Base-by-base conservation (phyloP, 2,113 vertebrate species). In the Lipophrys pholis region DNA sequence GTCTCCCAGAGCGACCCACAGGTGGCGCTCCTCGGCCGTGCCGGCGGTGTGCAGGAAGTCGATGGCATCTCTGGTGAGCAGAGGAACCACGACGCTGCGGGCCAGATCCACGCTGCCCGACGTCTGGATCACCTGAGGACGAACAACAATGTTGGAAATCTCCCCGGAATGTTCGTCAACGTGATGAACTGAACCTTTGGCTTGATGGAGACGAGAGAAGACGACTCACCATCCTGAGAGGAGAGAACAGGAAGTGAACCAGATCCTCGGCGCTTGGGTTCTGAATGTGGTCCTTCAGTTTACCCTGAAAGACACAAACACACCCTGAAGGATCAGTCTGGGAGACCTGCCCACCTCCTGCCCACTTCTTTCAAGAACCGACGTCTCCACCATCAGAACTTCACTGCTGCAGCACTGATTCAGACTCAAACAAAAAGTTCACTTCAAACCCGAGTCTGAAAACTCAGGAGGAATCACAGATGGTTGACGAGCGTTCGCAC, bases 241-340 rank as follows among this genome's bases (percentile, higher is more conserved):
- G 98, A 0, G 94, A 94, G 74, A 99, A 99, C 14, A 99, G 94
- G 91, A 98, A 99, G 81, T 98, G 97, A 17, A 99, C 91, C 83
- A 99, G 85, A 43, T 99, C 98, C 11, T 91, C 66, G 14, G 98
- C 95, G 48, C 96, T 99, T 0, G 98, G 98, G 81, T 99, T 99
- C 89, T 97, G 96, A 85, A 99, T 99, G 68, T 97, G 97, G 11
- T 92, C 90, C 78, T 94, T 96, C 71, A 99, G 76, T 73, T 97
- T 97, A 30, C 94, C 97, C 98, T 99, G 86, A 0, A 35, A 56
- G 14, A 3, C 38, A 86, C 60, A 50, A 5, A 60, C 0, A 51
- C n/a, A 43, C 8, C 12, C 15, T 30, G 21, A 30, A 30, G 21
- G 21, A 4, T 30, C 21, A 30, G 21, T 30, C 21, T 30, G 21